Percentiles rank a stretch among this genome's conserved stretches.
These are phyloP conservation scores for Guaruba guarouba DNA, from an alignment of 2,113 vertebrate species.

Conservation along the genomic window DNA sequence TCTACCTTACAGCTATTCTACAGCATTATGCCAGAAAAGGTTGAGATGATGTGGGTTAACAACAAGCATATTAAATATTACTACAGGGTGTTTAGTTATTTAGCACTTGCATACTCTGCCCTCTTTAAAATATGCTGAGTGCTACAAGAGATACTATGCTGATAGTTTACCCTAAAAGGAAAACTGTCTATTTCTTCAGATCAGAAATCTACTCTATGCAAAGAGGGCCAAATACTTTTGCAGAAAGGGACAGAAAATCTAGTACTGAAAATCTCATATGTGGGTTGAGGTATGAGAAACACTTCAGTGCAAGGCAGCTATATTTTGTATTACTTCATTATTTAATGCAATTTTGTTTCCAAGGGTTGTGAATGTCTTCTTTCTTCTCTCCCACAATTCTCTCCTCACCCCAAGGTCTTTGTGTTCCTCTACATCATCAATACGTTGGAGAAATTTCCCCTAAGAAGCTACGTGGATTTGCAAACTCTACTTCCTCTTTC, in stretches of 20 bases:
- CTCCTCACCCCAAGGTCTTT: slow-evolving; percentile 31
- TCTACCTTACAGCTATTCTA: neutral
- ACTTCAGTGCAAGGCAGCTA: neutral
- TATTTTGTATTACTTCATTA: neutral
- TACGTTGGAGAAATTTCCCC: slow-evolving; percentile 82
- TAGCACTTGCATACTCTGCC: neutral
- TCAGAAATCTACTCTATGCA: neutral
- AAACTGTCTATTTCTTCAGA: neutral
- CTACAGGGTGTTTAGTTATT: neutral
- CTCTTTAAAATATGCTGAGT: neutral
- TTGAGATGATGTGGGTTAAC: neutral
- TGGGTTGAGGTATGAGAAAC: neutral
- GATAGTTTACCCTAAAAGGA: neutral
- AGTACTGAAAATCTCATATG: neutral
- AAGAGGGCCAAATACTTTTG: neutral
- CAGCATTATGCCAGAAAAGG: neutral
- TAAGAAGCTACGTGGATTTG: slow-evolving; percentile 75
- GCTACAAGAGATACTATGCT: neutral
- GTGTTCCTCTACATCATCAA: slow-evolving; percentile 68
- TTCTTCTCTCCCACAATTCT: neutral
- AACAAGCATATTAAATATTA: neutral
- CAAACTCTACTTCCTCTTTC: slow-evolving; percentile 71
- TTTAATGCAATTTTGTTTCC: neutral
- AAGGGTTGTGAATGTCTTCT: neutral
- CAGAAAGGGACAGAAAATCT: neutral